Evolutionary conservation across 1,140 invertebrate species (phyloP), one percentile per base, ranked within the genome.

Genomic region (Leptopilina clavipes): DNA sequence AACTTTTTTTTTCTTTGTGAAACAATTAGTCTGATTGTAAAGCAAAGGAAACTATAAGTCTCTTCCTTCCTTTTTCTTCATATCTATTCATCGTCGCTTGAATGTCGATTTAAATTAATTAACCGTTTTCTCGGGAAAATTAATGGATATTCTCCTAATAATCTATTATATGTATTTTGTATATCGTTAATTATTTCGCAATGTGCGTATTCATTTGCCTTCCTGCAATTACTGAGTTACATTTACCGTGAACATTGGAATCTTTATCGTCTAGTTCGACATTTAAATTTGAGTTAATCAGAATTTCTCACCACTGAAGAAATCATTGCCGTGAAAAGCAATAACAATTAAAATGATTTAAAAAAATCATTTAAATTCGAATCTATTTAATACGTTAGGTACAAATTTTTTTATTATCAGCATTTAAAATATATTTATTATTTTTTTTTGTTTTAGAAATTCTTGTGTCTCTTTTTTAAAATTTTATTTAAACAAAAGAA

Each of bases 131-230:
- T 40, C 8, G 31, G 44, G 65, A 76, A 54, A 48, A 56, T 22
- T 7, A 18, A 7, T 22, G 31, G 65, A 31, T 65, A 65, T 65
- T 22, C 59, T 37, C 14, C 22, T 65, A 37, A 65, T 65, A 65
- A 65, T 65, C 59, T 65, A 31, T 65, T 54, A 18, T 65, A 31
- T n/a, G 19, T 31, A 65, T 25, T 65, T 31, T 31, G 25, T 65
- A 81, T 80, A 78, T 54, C 80, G 52, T 71, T 78, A 82, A 80
- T 82, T 78, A 78, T 80, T 78, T 70, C 76, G 76, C 75, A 18
- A 52, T 71, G 52, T 76, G 25, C 9, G 9, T 45, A 76, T 72
- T 78, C 31, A 48, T 73, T 77, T 52, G 59, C 73, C 70, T 79
- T 76, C 72, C 80, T 79, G 76, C 59, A 71, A 81, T 82, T 82